Base-by-base conservation (phyloP, 2,888 invertebrate species). In the Cheilosia urbana region DNA sequence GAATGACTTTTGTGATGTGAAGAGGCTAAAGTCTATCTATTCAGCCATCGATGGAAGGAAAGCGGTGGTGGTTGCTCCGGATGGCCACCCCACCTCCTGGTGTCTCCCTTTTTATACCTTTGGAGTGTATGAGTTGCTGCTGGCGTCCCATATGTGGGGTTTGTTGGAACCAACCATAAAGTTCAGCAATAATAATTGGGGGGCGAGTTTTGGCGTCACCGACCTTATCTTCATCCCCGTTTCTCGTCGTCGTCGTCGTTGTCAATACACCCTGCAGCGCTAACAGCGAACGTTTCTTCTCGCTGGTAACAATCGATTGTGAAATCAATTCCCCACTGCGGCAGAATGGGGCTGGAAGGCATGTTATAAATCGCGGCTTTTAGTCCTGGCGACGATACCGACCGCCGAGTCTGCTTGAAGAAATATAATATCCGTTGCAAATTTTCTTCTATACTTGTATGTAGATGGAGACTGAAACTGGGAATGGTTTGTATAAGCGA, bases 1-100 rank as follows among this genome's bases (percentile, higher is more conserved):
- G 84, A 85, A 80, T 85, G 84, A 85, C 84, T 85, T 85, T 85
- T 85, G 80, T 80, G 84, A 85, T 80, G 84, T 85, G 84, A 85
- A 85, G 84, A 85, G 84, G 84, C 84, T 80, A 80, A 85, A 85
- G 84, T 85, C 84, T 85, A 85, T 85, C 84, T 76, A 80, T 85
- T 85, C 84, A 79, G 57, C 73, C 83, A 85, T 85, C 80, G 84
- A 80, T 66, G 80, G 80, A 57, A 72, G 72, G 69, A 21, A 45
- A 40, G 72, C 4, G 77, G 49, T 71, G 55, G 60, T 66, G 62
- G 78, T 57, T 79, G 51, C 69, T 75, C 73, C 73, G 75, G 79
- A 40, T 65, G n/a, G 65, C 45, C 51, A 27, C 37, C 17, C 45
- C 47, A 17, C 37, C 51, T 30, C 7, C 30, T 9, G 30, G 2